These are phyloP conservation scores for Eudorcas thomsonii DNA, from an alignment of 2,113 vertebrate genomes.

Conservation along the genomic window DNA sequence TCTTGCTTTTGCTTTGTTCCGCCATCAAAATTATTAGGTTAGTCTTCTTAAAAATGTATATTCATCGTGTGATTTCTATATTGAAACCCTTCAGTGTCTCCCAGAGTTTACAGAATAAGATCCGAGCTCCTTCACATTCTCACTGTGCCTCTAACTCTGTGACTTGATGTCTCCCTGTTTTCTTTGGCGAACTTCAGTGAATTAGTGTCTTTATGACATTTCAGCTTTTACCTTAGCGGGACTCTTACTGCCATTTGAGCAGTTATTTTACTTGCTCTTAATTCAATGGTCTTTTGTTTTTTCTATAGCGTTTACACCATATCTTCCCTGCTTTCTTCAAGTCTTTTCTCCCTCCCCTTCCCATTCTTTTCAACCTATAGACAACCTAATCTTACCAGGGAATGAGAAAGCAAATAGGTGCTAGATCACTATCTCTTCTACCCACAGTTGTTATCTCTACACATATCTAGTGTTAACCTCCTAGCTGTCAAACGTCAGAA, in stretches of 20 bases:
- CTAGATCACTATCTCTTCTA: not conserved
- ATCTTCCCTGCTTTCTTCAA: not conserved
- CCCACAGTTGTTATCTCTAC: not conserved
- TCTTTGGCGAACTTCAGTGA: not conserved
- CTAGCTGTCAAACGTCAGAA: not conserved
- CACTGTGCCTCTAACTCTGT: not conserved
- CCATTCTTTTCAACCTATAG: not conserved
- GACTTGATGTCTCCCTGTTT: not conserved
- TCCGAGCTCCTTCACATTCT: not conserved
- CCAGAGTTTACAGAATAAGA: not conserved
- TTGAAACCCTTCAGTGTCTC: not conserved
- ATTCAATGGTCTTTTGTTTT: not conserved
- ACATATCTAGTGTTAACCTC: not conserved
- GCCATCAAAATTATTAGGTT: not conserved
- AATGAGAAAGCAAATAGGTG: not conserved
- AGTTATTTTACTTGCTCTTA: not conserved
- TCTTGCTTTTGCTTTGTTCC: not conserved
- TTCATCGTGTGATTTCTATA: not conserved
- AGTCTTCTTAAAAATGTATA: not conserved
- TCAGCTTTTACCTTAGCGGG: not conserved
- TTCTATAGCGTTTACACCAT: not conserved
- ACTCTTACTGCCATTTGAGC: not conserved
- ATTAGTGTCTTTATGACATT: conserved; percentile 29
- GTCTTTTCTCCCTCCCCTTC: not conserved
- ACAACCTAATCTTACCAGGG: not conserved